Evolutionary conservation across 2,113 vertebrate genomes (phyloP), one percentile per base, ranked within the genome.

Genomic region (Petrocephalus microphthalmus): DNA sequence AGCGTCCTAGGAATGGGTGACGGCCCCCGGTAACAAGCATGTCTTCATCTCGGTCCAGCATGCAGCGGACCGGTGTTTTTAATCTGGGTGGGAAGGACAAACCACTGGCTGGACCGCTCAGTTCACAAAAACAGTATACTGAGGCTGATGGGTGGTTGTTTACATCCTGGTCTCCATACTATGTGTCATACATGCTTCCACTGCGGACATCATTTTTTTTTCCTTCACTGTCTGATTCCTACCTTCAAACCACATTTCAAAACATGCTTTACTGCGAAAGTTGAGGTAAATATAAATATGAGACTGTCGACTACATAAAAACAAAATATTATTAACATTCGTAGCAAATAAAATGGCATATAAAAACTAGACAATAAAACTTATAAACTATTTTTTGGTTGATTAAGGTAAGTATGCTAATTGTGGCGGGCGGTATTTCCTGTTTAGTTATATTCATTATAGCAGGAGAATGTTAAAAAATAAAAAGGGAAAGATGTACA

Each of bases 41-140:
- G 93, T 99, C 98, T 90, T 99, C 98, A 1, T 99, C 97, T 54
- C 98, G 94, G 92, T 98, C 97, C 94, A 99, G 90, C 97, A 97
- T 97, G 91, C 98, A 99, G 85, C 98, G 95, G 8, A 99, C 96
- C 0, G 98, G 97, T 5, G 93, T 87, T 60, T 96, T 96, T 8
- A 95, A 91, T 93, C 98, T 99, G 89, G 37, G 88, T 82, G 84
- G 49, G 86, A 56, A 49, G 17, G 29, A 54, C 22, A 25, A 74
- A 74, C n/a, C 29, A 7, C 13, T 74, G 67, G 29, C 29, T 37
- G 15, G 29, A 33, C 33, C 17, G 33, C 29, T 74, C 33, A 37
- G 67, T 74, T 29, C 67, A 37, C 67, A 42, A 7, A 15, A 42
- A 17, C 15, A 19, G 6, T 5, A 74, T 17, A 33, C 33, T 7